Base-by-base conservation (phyloP, 2,113 vertebrate species). In the Gallinago paraguaiae region DNA sequence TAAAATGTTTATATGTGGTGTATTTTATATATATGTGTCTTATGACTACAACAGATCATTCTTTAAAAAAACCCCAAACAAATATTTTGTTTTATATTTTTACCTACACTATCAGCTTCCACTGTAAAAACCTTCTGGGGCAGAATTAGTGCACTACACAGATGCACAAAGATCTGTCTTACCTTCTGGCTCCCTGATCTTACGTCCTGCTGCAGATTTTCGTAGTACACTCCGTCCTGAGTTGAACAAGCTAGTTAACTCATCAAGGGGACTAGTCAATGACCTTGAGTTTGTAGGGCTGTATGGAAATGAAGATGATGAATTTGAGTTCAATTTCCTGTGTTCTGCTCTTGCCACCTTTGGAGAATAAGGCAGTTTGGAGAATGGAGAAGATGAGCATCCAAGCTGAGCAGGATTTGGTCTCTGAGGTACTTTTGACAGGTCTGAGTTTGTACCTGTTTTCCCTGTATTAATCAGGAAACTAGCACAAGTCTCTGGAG, bases 221-320 rank as follows among this genome's bases (percentile, higher is more conserved):
- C 99, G 98, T 37, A 99, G 98, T 74, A 99, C 97, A 53, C 98
- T 99, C 93, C 98, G 98, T 46, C 99, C 99, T 19, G 99, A 99
- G 97, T 97, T 99, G 97, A 99, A 99, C 80, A 99, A 97, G 25
- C 98, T 99, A 88, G 98, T 98, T 93, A 99, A 98, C 95, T 99
- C 99, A 63, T 99, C 99, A 76, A 99, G 98, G 6, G 99, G 99
- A 96, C 99, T 99, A 97, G 98, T 98, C 43, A 99, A 97, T 2
- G 98, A 97, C 70, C 99, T 98, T 60, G 98, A 96, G 84, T 98
- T 98, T 68, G 98, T 98, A 33, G 99, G 98, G 94, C 98, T 99
- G 92, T 98, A 99, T 53, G 98, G 97, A 84, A 98, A 98, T 4
- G 98, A 98, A 45, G 98, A 99, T 7, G 98, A 98, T 12, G 98